Conservation (phyloP, 2,113 vertebrate species). For the Piprites chloris region DNA sequence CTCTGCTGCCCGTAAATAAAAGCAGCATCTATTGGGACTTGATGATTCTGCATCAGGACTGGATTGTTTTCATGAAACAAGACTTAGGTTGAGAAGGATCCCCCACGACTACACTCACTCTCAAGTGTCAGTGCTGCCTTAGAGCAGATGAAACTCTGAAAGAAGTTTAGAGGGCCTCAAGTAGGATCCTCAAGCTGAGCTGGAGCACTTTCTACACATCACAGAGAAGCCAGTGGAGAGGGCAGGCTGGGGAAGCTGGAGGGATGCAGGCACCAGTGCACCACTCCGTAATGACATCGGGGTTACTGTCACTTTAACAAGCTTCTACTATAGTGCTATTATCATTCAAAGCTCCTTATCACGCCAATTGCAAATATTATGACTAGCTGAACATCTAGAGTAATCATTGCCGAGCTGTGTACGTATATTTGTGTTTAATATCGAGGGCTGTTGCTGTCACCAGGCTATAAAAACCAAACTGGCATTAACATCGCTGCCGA, state of each 20-base stretch:
- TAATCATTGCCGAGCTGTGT: constrained; percentile 49
- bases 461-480: constrained; percentile 53
- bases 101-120: background rate
- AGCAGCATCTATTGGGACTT: background rate
- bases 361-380: constrained; percentile 52
- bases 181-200: background rate
- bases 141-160: background rate
- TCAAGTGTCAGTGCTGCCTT: background rate
- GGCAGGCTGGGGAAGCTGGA: background rate
- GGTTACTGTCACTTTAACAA: constrained; percentile 52
- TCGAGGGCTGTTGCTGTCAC: constrained; percentile 66
- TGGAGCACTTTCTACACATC: background rate
- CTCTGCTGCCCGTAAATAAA: background rate
- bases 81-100: background rate
- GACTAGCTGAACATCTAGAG: constrained; percentile 53
- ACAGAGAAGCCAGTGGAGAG: background rate
- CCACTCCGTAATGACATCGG: background rate
- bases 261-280: background rate
- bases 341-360: constrained; percentile 54
- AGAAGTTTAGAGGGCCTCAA: background rate
- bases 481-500: constrained; percentile 6
- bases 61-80: background rate
- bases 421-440: constrained; percentile 57
- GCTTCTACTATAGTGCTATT: constrained; percentile 26
- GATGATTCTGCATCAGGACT: background rate